Percentiles rank a stretch among this genome's conserved stretches.
These are phyloP conservation scores for Periophthalmus magnuspinnatus DNA, from an alignment of 2,797 vertebrate species.

Conservation along the genomic window DNA sequence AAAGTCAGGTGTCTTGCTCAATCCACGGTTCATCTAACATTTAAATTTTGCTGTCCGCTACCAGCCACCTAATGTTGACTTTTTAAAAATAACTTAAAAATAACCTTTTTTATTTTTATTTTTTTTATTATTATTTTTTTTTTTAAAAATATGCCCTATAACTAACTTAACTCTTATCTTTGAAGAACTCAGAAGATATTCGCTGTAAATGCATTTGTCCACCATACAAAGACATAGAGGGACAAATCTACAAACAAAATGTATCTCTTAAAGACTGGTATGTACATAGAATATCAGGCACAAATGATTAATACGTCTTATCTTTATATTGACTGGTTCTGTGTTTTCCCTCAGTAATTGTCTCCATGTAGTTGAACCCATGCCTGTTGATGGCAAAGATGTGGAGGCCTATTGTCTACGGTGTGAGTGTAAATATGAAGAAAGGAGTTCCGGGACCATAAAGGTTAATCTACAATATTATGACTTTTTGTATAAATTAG, in stretches of 20 bases:
- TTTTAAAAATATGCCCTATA: neutral
- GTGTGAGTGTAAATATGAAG: conserved; percentile 98
- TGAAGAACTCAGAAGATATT: conserved; percentile 91
- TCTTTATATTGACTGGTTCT: neutral
- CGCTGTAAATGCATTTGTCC: conserved; percentile 98
- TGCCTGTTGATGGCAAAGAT: conserved; percentile 93
- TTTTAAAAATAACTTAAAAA: too few relatives aligned
- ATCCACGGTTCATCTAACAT: too few relatives aligned
- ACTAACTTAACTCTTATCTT: conserved; percentile 21
- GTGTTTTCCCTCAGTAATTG: conserved; percentile 82
- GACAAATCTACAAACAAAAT: conserved; percentile 95
- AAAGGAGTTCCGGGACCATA: conserved; percentile 96
- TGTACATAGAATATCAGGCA: conserved; percentile 36
- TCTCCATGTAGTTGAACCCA: conserved; percentile 93
- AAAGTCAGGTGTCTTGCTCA: too few relatives aligned
- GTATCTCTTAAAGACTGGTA: conserved; percentile 98
- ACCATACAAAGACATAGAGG: conserved; percentile 90
- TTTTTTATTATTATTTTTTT: too few relatives aligned
- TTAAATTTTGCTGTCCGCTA: too few relatives aligned
- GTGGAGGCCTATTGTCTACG: conserved; percentile 97
- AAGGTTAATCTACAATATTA: conserved; percentile 76
- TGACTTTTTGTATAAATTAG: too few relatives aligned
- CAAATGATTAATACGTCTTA: neutral
- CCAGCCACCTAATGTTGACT: neutral
- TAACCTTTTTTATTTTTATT: too few relatives aligned